Evolutionary conservation across 2,113 vertebrate species (phyloP).

Genomic region (Dasypus novemcinctus): DNA sequence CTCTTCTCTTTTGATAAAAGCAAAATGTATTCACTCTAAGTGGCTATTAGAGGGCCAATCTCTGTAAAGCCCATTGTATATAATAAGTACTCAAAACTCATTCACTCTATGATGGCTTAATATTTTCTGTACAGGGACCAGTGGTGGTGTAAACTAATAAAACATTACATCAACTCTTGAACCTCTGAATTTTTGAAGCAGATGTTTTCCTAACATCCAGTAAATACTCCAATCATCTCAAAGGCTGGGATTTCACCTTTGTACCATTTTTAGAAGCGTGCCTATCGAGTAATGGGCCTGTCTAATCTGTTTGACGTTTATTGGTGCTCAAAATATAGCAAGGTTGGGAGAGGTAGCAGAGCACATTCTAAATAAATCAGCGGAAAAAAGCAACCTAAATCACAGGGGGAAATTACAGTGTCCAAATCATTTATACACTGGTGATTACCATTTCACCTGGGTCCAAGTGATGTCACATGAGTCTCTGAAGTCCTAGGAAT

Average conservation of each 20-base stretch:
- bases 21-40: slow-evolving; percentile 64
- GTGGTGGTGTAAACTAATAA: slow-evolving; percentile 51
- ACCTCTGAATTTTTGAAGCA: slow-evolving; percentile 70
- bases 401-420: slow-evolving; percentile 72
- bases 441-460: slow-evolving; percentile 76
- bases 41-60: slow-evolving; percentile 60
- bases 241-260: slow-evolving; percentile 75
- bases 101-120: slow-evolving; percentile 64
- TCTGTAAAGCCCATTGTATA: slow-evolving; percentile 52
- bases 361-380: slow-evolving; percentile 77
- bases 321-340: slow-evolving; percentile 67
- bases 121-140: slow-evolving; percentile 68
- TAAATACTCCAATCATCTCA: slow-evolving; percentile 77
- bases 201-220: slow-evolving; percentile 74
- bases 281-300: slow-evolving; percentile 71
- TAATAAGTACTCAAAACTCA: slow-evolving; percentile 74
- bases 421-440: slow-evolving; percentile 72
- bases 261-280: slow-evolving; percentile 66
- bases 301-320: slow-evolving; percentile 75
- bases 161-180: slow-evolving; percentile 44
- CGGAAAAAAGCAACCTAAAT: slow-evolving; percentile 63
- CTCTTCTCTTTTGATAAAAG: slow-evolving; percentile 70
- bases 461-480: slow-evolving; percentile 63
- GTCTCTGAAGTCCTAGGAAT: slow-evolving; percentile 20
- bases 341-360: slow-evolving; percentile 67